Conservation (phyloP, 1,140 invertebrate genomes). For the Drosophila guanche region DNA sequence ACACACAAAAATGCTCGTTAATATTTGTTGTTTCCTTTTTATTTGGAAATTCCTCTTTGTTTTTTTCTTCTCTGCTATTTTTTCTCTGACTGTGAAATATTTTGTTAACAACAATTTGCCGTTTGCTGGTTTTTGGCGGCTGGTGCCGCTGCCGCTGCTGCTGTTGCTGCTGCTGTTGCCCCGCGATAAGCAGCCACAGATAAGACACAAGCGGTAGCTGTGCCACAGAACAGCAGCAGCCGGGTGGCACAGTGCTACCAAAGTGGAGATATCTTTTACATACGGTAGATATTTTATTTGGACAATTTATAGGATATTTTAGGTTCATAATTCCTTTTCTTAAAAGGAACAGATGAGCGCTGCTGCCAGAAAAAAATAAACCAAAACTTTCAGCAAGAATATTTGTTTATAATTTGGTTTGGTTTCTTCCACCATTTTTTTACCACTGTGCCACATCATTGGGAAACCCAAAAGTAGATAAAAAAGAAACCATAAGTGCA, state of each 20-base stretch:
- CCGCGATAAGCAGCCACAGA: constrained; percentile 66
- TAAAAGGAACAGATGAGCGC: too few relatives aligned
- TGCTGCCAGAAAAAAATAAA: too few relatives aligned
- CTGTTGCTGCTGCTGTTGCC: constrained; percentile 44
- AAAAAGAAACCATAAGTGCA: constrained; percentile 53
- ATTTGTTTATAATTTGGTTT: too few relatives aligned
- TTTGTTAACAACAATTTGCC: constrained; percentile 76
- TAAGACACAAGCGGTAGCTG: constrained; percentile 54
- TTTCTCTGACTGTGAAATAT: constrained; percentile 63
- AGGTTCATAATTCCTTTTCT: too few relatives aligned
- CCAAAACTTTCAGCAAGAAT: too few relatives aligned
- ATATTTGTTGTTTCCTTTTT: constrained; percentile 32
- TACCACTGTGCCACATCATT: constrained; percentile 36
- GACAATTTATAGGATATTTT: too few relatives aligned
- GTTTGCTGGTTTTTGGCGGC: constrained; percentile 36
- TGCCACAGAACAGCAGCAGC: constrained; percentile 1
- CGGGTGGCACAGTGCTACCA: constrained; percentile 17
- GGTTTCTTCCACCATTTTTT: too few relatives aligned
- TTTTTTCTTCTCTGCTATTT: constrained; percentile 22
- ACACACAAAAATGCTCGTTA: constrained; percentile 62
- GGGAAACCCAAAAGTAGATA: constrained; percentile 17
- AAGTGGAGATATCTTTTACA: background rate
- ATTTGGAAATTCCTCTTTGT: constrained; percentile 12
- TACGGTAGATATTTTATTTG: too few relatives aligned
- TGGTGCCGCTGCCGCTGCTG: constrained; percentile 17